These are phyloP conservation scores for Sinocyclocheilus anshuiensis DNA, from an alignment of 2,113 vertebrate species.

Conservation along the genomic window DNA sequence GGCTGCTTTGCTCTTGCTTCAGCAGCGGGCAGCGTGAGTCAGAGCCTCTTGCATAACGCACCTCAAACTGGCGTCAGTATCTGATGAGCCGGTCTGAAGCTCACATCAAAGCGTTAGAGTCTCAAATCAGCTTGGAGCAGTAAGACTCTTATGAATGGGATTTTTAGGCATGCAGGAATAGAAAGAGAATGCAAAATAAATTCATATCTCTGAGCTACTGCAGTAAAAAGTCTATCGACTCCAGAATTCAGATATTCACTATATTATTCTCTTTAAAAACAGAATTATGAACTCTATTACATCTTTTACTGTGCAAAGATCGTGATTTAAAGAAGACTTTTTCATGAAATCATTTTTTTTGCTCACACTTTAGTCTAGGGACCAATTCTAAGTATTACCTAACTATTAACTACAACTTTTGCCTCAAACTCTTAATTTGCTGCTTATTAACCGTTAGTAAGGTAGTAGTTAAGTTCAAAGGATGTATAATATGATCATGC, in stretches of 20 bases:
- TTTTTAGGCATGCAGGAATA: background rate
- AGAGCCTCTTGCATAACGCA: conserved; percentile 31
- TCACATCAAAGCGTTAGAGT: conserved; percentile 21
- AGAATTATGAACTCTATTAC: background rate
- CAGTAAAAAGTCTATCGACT: background rate
- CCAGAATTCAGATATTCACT: background rate
- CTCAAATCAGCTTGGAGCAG: conserved; percentile 19
- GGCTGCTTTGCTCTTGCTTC: background rate
- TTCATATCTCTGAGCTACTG: background rate
- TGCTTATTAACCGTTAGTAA: no score
- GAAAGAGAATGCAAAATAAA: conserved; percentile 11
- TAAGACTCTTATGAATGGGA: background rate
- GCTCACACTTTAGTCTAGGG: no score
- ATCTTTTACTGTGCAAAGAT: background rate
- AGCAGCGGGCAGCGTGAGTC: conserved; percentile 12
- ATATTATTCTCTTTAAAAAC: conserved; percentile 1
- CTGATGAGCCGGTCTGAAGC: conserved; percentile 9
- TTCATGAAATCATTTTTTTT: background rate
- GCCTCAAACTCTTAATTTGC: no score
- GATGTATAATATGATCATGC: no score
- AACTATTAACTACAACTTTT: no score
- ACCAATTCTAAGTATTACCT: no score
- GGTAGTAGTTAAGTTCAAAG: no score
- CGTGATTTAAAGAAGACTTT: background rate
- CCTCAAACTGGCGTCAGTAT: conserved; percentile 14